Evolutionary conservation across 2,888 invertebrate species (phyloP), one percentile per base, ranked within the genome.

Genomic region (Plusia festucae): DNA sequence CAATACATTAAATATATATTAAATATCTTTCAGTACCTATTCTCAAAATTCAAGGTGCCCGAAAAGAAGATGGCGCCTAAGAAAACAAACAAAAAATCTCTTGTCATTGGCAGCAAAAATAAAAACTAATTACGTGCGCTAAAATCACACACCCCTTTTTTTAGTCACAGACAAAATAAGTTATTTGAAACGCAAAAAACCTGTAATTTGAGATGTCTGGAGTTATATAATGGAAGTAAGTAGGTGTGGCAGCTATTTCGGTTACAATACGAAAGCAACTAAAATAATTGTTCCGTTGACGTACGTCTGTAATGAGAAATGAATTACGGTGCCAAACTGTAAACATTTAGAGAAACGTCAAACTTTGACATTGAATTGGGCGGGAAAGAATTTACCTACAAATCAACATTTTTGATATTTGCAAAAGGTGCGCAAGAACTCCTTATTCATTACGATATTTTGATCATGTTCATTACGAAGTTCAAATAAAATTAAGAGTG

Each of bases 221-320:
- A 24, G 60, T 79, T 67, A 73, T 55, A 60, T 73, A 70, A 72
- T 61, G 52, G 57, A 68, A 66, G 71, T 79, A 68, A 66, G 71
- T 79, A 70, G 84, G 82, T 78, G 82, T 82, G 82, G 71, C 81
- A 54, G 55, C 70, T 78, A 72, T 73, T 78, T 72, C 61, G 58
- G 66, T 64, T 60, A 44, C 53, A 66, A 65, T 56, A 64, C 53
- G 60, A 67, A 70, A 40, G 54, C 53, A 61, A 73, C 60, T 32
- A 64, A 70, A 67, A 65, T 70, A 66, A 65, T 76, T 18, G 58
- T 54, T 57, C 46, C 18, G 44, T 18, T 75, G 75, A 82, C 76
- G 75, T 71, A 53, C 32, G 56, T 27, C 67, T 60, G 68, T 79
- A 82, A 82, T 76, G 77, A 77, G 82, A 76, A 76, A 80, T 70